Evolutionary conservation across 2,113 vertebrate genomes (phyloP).

Genomic region (Cettia cetti): DNA sequence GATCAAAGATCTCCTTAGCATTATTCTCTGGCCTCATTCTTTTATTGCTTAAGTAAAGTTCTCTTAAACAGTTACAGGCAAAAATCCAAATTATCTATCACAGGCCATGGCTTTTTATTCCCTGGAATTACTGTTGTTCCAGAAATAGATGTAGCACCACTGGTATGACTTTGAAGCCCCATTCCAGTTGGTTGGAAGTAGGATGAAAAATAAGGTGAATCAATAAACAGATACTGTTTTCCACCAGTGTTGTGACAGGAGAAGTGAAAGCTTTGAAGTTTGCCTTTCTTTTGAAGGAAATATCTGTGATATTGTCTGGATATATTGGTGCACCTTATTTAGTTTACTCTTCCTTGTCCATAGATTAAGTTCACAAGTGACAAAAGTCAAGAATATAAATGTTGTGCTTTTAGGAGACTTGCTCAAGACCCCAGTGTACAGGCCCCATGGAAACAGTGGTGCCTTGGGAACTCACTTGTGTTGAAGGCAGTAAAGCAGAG

Average conservation of each 20-base stretch:
- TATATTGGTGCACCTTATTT: not conserved
- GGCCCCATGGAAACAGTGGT: not conserved
- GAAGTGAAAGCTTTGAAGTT: conserved; percentile 35
- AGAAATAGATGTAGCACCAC: conserved; percentile 14
- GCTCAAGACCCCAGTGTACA: not conserved
- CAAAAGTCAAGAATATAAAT: not conserved
- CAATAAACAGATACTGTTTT: conserved; percentile 38
- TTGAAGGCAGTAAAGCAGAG: not conserved
- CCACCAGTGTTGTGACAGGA: not conserved
- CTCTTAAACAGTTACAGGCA: conserved; percentile 23
- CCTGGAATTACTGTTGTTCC: not conserved
- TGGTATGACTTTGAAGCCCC: conserved; percentile 3
- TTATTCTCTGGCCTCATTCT: conserved; percentile 36
- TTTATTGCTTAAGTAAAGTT: conserved; percentile 5
- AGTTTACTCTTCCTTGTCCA: not conserved
- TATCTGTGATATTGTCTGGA: not conserved
- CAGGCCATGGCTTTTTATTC: not conserved
- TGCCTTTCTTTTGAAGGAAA: conserved; percentile 6
- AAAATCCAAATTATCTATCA: not conserved
- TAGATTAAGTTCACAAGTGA: not conserved
- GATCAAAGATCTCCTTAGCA: conserved; percentile 32
- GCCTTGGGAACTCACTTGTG: not conserved
- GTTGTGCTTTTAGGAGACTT: not conserved
- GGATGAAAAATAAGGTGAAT: conserved; percentile 21
- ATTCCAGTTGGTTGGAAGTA: not conserved